phyloP scores from a whole-genome alignment of 2,797 vertebrate genomes.

The Eulemur coronatus region DNA sequence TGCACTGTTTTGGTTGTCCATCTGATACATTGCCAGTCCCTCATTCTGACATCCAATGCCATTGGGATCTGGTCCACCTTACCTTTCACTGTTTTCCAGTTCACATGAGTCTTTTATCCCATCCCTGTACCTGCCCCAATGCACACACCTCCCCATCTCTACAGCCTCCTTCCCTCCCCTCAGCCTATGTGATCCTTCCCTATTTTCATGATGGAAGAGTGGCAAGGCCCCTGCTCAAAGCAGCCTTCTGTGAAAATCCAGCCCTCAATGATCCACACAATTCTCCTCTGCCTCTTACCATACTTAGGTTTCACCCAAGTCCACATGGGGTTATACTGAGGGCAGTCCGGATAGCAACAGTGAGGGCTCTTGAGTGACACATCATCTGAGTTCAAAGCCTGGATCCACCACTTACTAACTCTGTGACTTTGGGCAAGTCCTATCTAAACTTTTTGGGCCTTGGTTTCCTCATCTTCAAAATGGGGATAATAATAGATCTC shows the following conservation, averaged over 20 bases:
- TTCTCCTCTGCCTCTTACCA: neutral
- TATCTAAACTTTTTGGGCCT: neutral
- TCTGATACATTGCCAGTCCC: neutral
- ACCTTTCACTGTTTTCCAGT: neutral
- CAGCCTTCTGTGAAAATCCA: neutral
- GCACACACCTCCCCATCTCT: neutral
- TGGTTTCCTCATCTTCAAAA: constrained; percentile 2
- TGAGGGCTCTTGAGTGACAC: neutral
- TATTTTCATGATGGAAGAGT: neutral
- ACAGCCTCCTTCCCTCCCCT: neutral
- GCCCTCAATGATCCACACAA: neutral
- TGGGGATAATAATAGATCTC: neutral
- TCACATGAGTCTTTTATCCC: neutral
- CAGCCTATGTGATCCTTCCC: neutral
- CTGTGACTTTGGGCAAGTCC: neutral
- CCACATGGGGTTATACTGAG: neutral
- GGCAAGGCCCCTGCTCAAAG: neutral
- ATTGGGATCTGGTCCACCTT: neutral
- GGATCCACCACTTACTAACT: neutral
- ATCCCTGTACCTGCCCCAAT: neutral
- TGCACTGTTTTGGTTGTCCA: neutral
- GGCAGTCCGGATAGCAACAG: neutral
- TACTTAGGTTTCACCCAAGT: neutral
- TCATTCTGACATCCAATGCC: neutral
- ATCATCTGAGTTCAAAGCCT: neutral